Percentiles rank a stretch among this genome's conserved stretches.
Evolutionary conservation across 2,113 vertebrate species (phyloP).

Genomic region (Ctenodactylus gundi): DNA sequence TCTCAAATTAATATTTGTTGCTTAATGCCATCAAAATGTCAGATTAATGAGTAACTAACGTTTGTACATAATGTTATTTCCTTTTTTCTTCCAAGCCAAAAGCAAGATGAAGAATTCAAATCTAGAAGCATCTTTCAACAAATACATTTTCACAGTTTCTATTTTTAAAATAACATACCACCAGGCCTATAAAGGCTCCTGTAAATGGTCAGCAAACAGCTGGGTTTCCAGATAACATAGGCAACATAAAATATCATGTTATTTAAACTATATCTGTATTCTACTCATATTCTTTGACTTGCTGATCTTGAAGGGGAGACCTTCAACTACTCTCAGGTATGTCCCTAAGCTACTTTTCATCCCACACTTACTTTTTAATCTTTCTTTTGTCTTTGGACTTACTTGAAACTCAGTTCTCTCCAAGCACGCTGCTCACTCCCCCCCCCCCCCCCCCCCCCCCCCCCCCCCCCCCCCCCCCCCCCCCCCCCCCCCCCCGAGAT

Average conservation of each 20-base stretch:
- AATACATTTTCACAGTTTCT: constrained; percentile 49
- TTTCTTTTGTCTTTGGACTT: not conserved
- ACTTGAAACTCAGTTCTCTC: not conserved
- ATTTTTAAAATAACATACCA: constrained; percentile 61
- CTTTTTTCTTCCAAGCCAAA: constrained; percentile 49
- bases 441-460: not conserved
- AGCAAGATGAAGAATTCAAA: constrained; percentile 55
- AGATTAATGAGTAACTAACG: constrained; percentile 61
- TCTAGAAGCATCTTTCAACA: constrained; percentile 44
- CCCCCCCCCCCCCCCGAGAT: too few relatives aligned
- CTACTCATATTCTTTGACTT: constrained; percentile 48
- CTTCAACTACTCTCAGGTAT: not conserved
- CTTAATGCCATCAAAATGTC: constrained; percentile 66
- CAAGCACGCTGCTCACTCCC: not conserved
- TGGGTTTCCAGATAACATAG: constrained; percentile 65
- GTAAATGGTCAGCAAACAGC: constrained; percentile 70
- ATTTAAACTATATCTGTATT: constrained; percentile 56
- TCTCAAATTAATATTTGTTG: constrained; percentile 54
- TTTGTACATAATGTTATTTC: constrained; percentile 43
- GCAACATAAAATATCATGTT: constrained; percentile 34
- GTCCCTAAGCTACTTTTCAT: not conserved
- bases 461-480: too few relatives aligned
- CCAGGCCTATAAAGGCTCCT: constrained; percentile 33
- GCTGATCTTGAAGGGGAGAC: not conserved
- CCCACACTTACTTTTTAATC: not conserved